Conservation (phyloP, 1,140 invertebrate genomes). For the Colletes gigas region DNA sequence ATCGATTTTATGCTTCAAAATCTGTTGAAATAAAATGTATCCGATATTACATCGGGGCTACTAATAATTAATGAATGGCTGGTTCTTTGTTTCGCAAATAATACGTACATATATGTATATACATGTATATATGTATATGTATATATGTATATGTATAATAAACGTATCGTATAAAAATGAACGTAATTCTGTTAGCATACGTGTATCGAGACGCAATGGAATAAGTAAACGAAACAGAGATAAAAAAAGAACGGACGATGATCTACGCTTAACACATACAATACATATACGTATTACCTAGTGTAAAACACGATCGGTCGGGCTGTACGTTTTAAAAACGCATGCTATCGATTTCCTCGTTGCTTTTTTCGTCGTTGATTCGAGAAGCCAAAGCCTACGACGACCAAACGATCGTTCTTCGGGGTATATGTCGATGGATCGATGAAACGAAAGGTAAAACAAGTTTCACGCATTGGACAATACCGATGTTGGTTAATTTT, state of each 20-base stretch:
- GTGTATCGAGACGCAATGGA: background rate
- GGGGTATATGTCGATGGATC: background rate
- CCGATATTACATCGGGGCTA: background rate
- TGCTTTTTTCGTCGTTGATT: background rate
- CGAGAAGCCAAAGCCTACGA: slow-evolving; percentile 13
- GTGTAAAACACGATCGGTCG: background rate
- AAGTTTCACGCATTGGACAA: too few species aligned
- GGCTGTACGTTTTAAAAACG: slow-evolving; percentile 3
- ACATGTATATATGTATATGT: too few species aligned
- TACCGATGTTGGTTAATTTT: background rate
- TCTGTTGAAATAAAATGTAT: slow-evolving; percentile 81
- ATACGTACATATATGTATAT: slow-evolving; percentile 36
- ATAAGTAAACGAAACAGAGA: background rate
- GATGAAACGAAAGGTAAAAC: background rate
- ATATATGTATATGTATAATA: background rate
- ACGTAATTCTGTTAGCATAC: slow-evolving; percentile 39
- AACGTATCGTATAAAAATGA: slow-evolving; percentile 21
- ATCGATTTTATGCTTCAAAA: slow-evolving; percentile 93
- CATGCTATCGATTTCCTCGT: slow-evolving; percentile 2
- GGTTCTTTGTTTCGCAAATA: slow-evolving; percentile 27
- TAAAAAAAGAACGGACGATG: background rate
- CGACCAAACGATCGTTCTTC: background rate
- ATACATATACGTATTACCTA: background rate
- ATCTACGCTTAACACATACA: background rate
- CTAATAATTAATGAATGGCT: too few species aligned